phyloP scores from a whole-genome alignment of 2,797 vertebrate species.

The Octomys mimax region DNA sequence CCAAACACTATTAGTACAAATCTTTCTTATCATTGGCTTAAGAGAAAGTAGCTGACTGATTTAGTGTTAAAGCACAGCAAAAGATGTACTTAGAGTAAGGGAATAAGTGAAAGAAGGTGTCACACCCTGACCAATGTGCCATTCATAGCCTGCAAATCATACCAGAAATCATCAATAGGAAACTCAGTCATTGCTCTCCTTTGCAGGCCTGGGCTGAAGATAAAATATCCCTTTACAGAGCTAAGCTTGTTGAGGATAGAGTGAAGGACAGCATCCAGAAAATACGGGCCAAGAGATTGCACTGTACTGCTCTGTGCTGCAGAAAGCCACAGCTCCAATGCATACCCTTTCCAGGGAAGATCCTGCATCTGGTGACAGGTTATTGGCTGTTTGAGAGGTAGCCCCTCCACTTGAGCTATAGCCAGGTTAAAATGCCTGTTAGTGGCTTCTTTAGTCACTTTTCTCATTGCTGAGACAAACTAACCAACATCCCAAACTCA shows the following conservation, averaged over 20 bases:
- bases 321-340: background rate
- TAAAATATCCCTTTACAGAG: background rate
- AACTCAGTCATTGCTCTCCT: background rate
- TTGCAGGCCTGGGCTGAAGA: background rate
- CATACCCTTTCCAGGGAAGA: background rate
- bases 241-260: background rate
- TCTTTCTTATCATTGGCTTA: too few species aligned
- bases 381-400: background rate
- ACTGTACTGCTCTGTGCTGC: background rate
- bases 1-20: too few species aligned
- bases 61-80: background rate
- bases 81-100: background rate
- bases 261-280: background rate
- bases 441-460: background rate
- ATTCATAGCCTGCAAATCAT: rapidly evolving
- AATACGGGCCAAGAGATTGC: background rate
- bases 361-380: too few species aligned
- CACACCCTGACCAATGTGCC: background rate
- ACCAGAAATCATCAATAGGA: background rate
- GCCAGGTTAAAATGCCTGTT: background rate
- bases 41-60: too few species aligned
- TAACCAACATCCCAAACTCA: background rate
- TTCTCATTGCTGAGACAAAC: background rate
- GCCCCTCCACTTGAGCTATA: too few species aligned
- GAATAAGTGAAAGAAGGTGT: background rate